Evolutionary conservation across 2,888 invertebrate species (phyloP).

Genomic region (Aleiodes leptofemur): DNA sequence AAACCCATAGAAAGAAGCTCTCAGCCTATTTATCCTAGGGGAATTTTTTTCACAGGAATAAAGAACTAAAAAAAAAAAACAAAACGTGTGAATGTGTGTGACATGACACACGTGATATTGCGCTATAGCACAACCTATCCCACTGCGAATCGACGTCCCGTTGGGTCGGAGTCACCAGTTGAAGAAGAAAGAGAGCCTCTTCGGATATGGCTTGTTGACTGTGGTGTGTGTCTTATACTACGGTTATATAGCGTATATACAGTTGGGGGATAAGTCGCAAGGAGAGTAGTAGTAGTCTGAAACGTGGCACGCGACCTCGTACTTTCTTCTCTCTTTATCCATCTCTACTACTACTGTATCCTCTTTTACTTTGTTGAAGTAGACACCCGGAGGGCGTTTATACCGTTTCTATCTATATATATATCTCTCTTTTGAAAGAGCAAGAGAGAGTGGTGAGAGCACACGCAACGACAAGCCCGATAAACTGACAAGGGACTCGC

Average conservation of each 20-base stretch:
- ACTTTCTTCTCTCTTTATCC: conserved; percentile 41
- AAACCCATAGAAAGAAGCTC: too few relatives aligned
- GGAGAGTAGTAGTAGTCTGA: background rate
- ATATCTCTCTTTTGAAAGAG: background rate
- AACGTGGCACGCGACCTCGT: conserved; percentile 49
- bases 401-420: conserved; percentile 8
- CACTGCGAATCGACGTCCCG: conserved; percentile 31
- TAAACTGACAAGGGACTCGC: conserved; percentile 48
- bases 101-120: conserved; percentile 14
- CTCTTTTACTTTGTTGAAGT: conserved; percentile 20
- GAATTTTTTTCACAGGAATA: too few relatives aligned
- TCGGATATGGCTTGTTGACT: conserved; percentile 3
- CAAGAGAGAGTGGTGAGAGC: conserved; percentile 24
- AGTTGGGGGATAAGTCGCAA: conserved; percentile 38
- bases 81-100: too few relatives aligned
- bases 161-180: conserved; percentile 13
- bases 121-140: conserved; percentile 31
- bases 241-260: conserved; percentile 6
- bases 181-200: background rate
- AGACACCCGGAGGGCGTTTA: conserved; percentile 18
- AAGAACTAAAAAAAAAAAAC: too few relatives aligned
- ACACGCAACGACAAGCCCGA: conserved; percentile 45
- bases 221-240: background rate
- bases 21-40: too few relatives aligned
- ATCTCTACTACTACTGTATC: conserved; percentile 20